phyloP scores from a whole-genome alignment of 2,888 invertebrate genomes.

The Phymatocera aterrima region DNA sequence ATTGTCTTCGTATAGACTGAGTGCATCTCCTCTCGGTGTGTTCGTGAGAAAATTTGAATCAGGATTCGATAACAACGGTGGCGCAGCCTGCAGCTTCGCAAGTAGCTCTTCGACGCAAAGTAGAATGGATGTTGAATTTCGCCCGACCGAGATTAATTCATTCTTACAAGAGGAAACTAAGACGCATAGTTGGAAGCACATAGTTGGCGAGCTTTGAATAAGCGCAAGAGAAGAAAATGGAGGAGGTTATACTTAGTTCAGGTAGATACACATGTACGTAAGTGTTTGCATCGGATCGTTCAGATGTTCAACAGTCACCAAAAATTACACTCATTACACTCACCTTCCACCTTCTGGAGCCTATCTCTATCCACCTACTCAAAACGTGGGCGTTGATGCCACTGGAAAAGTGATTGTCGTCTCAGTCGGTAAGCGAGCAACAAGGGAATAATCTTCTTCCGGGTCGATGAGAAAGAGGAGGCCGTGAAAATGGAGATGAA shows the following conservation, averaged over 20 bases:
- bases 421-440: not conserved
- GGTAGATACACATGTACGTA: too few relatives aligned
- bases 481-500: not conserved
- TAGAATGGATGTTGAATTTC: not conserved
- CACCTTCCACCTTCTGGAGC: not conserved
- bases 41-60: not conserved
- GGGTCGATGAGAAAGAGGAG: conserved; percentile 4
- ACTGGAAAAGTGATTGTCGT: not conserved
- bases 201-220: too few relatives aligned
- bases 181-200: too few relatives aligned
- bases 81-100: too few relatives aligned
- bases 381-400: not conserved
- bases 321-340: not conserved
- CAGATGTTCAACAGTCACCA: not conserved
- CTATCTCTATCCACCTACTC: not conserved
- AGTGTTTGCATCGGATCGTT: conserved; percentile 1
- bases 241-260: too few relatives aligned
- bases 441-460: conserved; percentile 16
- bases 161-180: too few relatives aligned
- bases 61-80: not conserved
- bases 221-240: too few relatives aligned
- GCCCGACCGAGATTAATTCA: not conserved
- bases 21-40: not conserved
- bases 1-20: not conserved
- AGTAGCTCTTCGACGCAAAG: not conserved